Base-by-base conservation (phyloP, 2,113 vertebrate species). In the Phrynocephalus versicolor region DNA sequence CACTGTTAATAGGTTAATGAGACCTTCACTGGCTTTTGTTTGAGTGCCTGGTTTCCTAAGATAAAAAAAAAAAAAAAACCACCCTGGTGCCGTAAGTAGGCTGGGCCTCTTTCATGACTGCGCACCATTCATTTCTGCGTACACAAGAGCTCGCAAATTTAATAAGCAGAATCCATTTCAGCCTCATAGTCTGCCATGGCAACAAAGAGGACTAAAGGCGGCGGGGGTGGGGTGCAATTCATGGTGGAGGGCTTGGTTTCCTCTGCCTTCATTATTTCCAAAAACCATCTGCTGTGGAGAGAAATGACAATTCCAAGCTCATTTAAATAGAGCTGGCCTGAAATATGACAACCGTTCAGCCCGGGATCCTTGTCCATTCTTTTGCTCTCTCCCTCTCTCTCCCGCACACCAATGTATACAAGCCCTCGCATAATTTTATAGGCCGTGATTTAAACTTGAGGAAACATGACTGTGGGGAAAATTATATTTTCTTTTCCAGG, bases 231-330 rank as follows among this genome's bases (percentile, higher is more conserved):
- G 37, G 57, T 12, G 51, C 35, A 70, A 83, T 83, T 69, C 69
- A 80, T 91, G 92, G 90, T 89, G 92, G 94, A 94, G 94, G 90
- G 95, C 96, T 95, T 95, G 94, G 91, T 89, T 96, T 95, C 96
- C 96, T 96, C 94, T 94, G 96, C 96, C 95, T 94, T 97, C 96
- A 98, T 98, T 98, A 98, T 99, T 97, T 98, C 96, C 93, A 92
- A 95, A n/a, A 97, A 97, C 97, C 98, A 98, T 98, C 98, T 99
- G 98, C 97, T 97, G 95, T 88, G 82, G 95, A 96, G 96, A 96
- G 96, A 95, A 80, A 97, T 96, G 95, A 94, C 96, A 96, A 96
- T 97, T 94, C 96, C 96, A 92, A 95, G 96, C 96, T 97, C 94
- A 94, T 95, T 95, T 96, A 94, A 96, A 96, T 95, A 94, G 95